Base-by-base conservation (phyloP, 2,888 invertebrate species). In the Troglohyphantes excavatus region DNA sequence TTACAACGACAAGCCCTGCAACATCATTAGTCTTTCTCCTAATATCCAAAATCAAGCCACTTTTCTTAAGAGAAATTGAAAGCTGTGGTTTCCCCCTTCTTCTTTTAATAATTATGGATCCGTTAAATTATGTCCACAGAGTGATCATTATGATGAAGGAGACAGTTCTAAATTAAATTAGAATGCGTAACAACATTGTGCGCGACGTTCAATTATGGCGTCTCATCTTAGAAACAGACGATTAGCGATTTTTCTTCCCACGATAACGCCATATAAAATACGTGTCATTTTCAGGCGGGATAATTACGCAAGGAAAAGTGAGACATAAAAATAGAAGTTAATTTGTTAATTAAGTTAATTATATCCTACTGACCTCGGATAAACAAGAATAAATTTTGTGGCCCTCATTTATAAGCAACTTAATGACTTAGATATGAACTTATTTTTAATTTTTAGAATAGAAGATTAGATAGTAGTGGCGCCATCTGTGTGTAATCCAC, bases 331-430 rank as follows among this genome's bases (percentile, higher is more conserved):
- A 26, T 21, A 65, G 19, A 43, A 23, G 65, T 72, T 61, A 70
- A 70, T 70, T 70, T 33, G 59, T 72, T 72, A 83, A 83, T 83
- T 63, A 73, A 65, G 39, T 63, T 83, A 83, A 83, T 83, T 73
- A 83, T 83, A 72, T 65, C 29, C 19, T 73, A 21, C 63, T 83
- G 73, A 83, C 83, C 72, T 29, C 43, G 43, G 33, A 82, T 82
- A 61, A 59, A 70, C 68, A 82, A 70, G 70, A 82, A 59, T 23
- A 63, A 78, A 78, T 65, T 78, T 26, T 27, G 65, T 21, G 29
- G 21, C 9, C 9, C 33, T n/a, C 61, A 59, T 75, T 75, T 75
- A 61, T 59, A 61, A 61, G 21, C 0, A n/a, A 68, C 46, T 75
- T 75, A 75, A 75, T 46, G 67, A 67, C 53, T 43, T 26, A 13